Conservation (phyloP, 2,113 vertebrate species). For the Pygoscelis antarcticus region DNA sequence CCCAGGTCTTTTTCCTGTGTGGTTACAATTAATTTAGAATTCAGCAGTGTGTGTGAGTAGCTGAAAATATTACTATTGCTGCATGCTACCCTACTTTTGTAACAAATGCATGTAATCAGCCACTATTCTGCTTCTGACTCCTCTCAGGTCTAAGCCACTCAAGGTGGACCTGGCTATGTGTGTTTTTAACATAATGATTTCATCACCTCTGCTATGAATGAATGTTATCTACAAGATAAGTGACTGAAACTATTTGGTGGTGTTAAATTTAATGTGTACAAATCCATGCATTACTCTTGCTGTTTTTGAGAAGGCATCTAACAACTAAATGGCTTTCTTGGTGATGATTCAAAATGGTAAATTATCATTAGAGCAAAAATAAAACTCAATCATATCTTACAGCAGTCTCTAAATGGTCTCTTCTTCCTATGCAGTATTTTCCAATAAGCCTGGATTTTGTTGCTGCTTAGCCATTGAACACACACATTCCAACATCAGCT, state of each 20-base stretch:
- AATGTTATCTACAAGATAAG: background rate
- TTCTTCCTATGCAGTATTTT: background rate
- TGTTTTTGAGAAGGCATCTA: too few species aligned
- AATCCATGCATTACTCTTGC: background rate
- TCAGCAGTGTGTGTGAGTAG: conserved; percentile 28
- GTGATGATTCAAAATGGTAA: background rate
- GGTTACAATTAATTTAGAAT: conserved; percentile 43
- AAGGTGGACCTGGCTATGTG: background rate
- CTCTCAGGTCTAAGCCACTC: background rate
- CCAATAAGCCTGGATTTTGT: background rate
- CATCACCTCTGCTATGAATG: background rate
- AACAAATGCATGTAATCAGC: background rate
- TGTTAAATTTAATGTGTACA: background rate
- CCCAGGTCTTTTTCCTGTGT: conserved; percentile 46
- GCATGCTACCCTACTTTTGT: background rate
- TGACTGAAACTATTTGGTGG: background rate
- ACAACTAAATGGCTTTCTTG: background rate
- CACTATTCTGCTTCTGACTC: background rate
- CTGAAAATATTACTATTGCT: background rate
- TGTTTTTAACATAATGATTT: background rate
- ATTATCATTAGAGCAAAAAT: background rate
- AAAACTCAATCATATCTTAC: background rate
- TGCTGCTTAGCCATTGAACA: background rate
- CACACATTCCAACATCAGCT: background rate
- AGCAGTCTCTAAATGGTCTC: background rate